phyloP scores from a whole-genome alignment of 2,888 invertebrate species.

The Arrhopalites spinosus region DNA sequence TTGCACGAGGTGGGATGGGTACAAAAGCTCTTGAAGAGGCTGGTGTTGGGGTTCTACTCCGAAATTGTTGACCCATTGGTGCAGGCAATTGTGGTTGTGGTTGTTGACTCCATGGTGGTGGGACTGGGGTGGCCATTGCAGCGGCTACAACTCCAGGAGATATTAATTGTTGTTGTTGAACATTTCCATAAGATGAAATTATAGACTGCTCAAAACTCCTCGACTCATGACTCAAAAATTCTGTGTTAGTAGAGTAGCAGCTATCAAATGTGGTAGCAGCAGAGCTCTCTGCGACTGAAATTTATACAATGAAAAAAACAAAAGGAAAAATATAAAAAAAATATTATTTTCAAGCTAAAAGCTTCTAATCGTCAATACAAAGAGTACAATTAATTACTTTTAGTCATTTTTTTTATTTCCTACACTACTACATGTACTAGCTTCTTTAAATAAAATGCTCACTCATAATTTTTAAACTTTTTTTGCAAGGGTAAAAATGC shows the following conservation, averaged over 20 bases:
- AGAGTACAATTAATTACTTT: no score
- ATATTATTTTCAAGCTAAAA: conserved; percentile 14
- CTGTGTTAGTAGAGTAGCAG: conserved; percentile 52
- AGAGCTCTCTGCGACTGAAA: conserved; percentile 52
- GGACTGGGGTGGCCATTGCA: background rate
- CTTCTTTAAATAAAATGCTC: no score
- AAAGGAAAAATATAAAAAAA: conserved; percentile 27
- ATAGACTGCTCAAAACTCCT: conserved; percentile 34
- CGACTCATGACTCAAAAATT: conserved; percentile 34
- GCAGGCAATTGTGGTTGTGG: background rate
- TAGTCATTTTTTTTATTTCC: no score
- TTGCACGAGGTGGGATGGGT: conserved; percentile 28
- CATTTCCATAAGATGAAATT: conserved; percentile 22
- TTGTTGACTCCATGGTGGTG: background rate
- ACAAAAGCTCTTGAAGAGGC: conserved; percentile 25
- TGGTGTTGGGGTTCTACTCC: conserved; percentile 33
- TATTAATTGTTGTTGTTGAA: conserved; percentile 14
- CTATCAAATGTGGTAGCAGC: conserved; percentile 50
- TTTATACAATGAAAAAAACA: conserved; percentile 24
- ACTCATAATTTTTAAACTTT: no score
- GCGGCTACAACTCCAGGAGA: background rate
- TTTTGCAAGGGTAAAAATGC: no score
- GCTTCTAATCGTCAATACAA: background rate
- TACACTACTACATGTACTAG: no score
- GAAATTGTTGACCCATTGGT: conserved; percentile 20